Conservation (phyloP, 2,797 vertebrate species). For the Fistularia commersonii region DNA sequence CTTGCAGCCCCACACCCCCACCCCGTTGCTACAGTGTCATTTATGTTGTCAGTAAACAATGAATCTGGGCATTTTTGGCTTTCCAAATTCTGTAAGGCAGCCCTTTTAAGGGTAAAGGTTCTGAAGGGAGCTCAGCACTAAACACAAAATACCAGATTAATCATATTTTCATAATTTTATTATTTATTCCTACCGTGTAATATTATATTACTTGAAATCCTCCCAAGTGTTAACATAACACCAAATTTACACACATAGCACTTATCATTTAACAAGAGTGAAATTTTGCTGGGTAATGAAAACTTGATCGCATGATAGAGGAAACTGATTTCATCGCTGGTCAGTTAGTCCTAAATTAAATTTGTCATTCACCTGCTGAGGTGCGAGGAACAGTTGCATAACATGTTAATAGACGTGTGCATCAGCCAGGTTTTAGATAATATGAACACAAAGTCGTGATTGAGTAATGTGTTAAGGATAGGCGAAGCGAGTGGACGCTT, state of each 20-base stretch:
- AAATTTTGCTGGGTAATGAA: not conserved
- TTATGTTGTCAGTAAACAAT: slow-evolving; percentile 69
- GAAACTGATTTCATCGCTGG: slow-evolving; percentile 7
- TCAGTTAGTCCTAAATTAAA: slow-evolving; percentile 5
- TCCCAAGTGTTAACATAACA: too few species aligned
- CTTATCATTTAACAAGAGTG: too few species aligned
- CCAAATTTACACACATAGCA: too few species aligned
- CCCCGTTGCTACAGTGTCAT: slow-evolving; percentile 45
- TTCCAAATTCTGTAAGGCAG: slow-evolving; percentile 20
- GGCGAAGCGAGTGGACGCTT: slow-evolving; percentile 45
- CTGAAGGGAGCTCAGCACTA: not conserved
- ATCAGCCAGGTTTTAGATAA: slow-evolving; percentile 26
- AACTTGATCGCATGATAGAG: slow-evolving; percentile 5
- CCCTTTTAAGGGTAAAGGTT: slow-evolving; percentile 44
- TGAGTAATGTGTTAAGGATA: slow-evolving; percentile 41
- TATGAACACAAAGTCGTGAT: slow-evolving; percentile 35
- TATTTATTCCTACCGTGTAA: too few species aligned
- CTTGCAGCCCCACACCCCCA: slow-evolving; percentile 4
- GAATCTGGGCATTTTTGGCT: slow-evolving; percentile 37
- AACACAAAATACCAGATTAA: too few species aligned
- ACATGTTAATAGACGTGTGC: slow-evolving; percentile 50
- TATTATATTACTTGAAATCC: too few species aligned
- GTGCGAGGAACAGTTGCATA: slow-evolving; percentile 43
- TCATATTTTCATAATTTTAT: too few species aligned
- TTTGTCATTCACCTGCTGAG: slow-evolving; percentile 12